Base-by-base conservation (phyloP, 2,113 vertebrate species). In the Scatophagus argus region DNA sequence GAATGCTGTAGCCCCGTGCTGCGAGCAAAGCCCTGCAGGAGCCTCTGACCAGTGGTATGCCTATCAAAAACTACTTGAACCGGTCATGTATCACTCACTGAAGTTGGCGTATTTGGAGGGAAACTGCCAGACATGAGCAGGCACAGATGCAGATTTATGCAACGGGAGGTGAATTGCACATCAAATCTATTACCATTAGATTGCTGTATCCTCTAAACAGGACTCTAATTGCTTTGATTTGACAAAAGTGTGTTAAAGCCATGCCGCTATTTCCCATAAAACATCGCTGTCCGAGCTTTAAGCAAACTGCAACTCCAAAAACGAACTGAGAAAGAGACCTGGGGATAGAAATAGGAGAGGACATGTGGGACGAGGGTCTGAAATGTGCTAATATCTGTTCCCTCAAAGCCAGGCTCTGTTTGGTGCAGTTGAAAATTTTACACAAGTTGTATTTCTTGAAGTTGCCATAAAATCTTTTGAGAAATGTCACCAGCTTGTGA, bases 11-110 rank as follows among this genome's bases (percentile, higher is more conserved):
- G 60, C 52, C 32, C 6, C 81, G 14, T 19, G 77, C 83, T 67
- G 85, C 5, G 72, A 88, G 62, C 61, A 68, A 63, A 75, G 66
- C 58, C 84, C 79, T 9, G 71, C 66, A 80, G 83, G 86, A 75
- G 79, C 56, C 59, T 31, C 27, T 44, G 74, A 72, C 63, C 64
- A 59, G 10, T 6, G 36, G 52, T 1, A 38, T 1, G 23, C 17
- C 73, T 19, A 63, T 68, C 43, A 52, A 55, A 63, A 69, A 59
- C 38, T 16, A 77, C 81, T 84, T 6, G 8, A 68, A 73, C 17
- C 2, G 0, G 21, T 19, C 62, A 23, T 4, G 2, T 34, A 23
- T 67, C 27, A 38, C 56, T 60, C 8, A 32, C 29, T 46, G 21
- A 64, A 34, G 49, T 71, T 67, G 51, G 32, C 1, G 0, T 43